A percentile compares a stretch with the other conserved stretches of the same genome.
Evolutionary conservation across 2,888 invertebrate species (phyloP).

Genomic region (Mesorhabditis sp.): DNA sequence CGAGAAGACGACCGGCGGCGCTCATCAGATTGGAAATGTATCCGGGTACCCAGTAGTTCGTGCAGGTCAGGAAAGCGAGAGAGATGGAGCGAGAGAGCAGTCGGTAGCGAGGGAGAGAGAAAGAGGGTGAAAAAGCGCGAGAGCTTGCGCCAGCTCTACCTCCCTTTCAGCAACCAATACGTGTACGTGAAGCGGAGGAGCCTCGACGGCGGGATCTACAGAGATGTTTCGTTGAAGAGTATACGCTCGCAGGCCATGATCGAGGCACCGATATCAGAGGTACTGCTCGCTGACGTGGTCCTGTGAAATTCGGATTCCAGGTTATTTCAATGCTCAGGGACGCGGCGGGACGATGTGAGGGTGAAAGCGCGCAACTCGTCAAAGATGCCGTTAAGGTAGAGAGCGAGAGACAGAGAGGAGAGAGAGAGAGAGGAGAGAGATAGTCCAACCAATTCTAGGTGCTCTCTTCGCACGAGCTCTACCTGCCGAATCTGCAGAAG

Average conservation of each 20-base stretch:
- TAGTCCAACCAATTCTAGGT: constrained; percentile 17
- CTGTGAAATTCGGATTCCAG: constrained; percentile 14
- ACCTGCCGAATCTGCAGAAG: constrained; percentile 51
- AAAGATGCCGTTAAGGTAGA: constrained; percentile 32
- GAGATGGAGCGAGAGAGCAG: neutral
- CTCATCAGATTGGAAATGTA: constrained; percentile 55
- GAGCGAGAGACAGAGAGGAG: neutral
- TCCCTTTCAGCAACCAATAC: constrained; percentile 48
- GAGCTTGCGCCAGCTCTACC: neutral
- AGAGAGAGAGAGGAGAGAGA: too few species aligned
- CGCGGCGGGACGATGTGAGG: constrained; percentile 38
- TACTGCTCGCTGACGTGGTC: constrained; percentile 9
- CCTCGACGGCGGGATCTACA: constrained; percentile 35
- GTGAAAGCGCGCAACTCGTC: constrained; percentile 33
- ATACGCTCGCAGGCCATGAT: constrained; percentile 44
- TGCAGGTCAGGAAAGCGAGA: constrained; percentile 25
- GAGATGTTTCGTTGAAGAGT: constrained; percentile 45
- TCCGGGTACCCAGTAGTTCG: constrained; percentile 46
- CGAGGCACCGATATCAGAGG: constrained; percentile 55
- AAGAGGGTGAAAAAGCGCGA: neutral
- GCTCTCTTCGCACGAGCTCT: constrained; percentile 49
- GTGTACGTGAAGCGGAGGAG: constrained; percentile 56
- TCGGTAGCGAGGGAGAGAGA: neutral
- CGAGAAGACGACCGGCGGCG: constrained; percentile 40
- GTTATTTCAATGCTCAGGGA: constrained; percentile 42